These are phyloP conservation scores for Etheostoma cragini DNA, from an alignment of 2,113 vertebrate genomes.

Conservation along the genomic window DNA sequence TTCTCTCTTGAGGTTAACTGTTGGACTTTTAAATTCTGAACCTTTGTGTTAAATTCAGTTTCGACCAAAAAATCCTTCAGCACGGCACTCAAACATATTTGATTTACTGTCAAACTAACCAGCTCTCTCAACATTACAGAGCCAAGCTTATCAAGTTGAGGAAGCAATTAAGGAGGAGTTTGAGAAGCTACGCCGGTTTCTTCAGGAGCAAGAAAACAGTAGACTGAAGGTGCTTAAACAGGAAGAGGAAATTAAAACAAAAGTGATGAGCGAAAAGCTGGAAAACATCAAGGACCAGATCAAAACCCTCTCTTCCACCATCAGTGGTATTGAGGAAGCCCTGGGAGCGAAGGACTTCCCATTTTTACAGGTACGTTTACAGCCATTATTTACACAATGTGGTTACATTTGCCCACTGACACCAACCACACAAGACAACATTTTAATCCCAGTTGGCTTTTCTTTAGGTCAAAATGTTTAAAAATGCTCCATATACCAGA, in stretches of 20 bases:
- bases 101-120: neutral
- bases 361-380: slow-evolving; percentile 72
- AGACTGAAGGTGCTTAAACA: slow-evolving; percentile 64
- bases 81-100: neutral
- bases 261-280: slow-evolving; percentile 69
- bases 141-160: slow-evolving; percentile 60
- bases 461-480: neutral
- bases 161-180: slow-evolving; percentile 73
- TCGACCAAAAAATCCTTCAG: accelerated
- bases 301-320: slow-evolving; percentile 43
- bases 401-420: neutral
- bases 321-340: slow-evolving; percentile 44
- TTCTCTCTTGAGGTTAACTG: too few species aligned
- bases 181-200: slow-evolving; percentile 70
- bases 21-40: neutral
- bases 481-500: too few species aligned
- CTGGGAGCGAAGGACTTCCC: slow-evolving; percentile 51
- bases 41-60: neutral
- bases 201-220: slow-evolving; percentile 64
- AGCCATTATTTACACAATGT: neutral
- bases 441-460: neutral
- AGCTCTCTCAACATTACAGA: slow-evolving; percentile 49
- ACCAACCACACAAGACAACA: neutral
- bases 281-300: slow-evolving; percentile 63
- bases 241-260: slow-evolving; percentile 65